These are phyloP conservation scores for Cavia aperea DNA, from an alignment of 2,113 vertebrate genomes.

Conservation along the genomic window DNA sequence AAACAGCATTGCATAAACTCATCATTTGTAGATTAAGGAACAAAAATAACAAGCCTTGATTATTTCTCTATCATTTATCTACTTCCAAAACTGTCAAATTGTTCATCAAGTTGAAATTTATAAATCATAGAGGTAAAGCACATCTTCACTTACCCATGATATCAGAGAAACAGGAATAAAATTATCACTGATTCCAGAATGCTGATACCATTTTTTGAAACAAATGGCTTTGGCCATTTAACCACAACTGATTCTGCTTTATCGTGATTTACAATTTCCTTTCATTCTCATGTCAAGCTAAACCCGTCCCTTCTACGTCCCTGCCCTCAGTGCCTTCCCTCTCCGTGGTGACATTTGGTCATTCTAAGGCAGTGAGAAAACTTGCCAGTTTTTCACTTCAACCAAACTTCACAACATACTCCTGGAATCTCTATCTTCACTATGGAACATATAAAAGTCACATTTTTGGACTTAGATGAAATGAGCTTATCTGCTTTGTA, in stretches of 20 bases:
- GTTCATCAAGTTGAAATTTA: neutral
- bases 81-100: neutral
- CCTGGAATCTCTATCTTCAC: neutral
- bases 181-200: neutral
- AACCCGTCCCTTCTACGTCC: rapidly evolving
- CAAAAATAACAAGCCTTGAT: neutral
- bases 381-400: neutral
- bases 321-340: rapidly evolving
- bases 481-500: neutral
- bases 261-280: neutral
- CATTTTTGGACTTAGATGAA: neutral
- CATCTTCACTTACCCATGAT: neutral
- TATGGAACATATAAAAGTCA: neutral
- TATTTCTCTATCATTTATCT: neutral
- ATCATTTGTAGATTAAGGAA: slow-evolving; percentile 32
- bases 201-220: neutral
- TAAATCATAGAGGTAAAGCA: neutral
- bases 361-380: neutral
- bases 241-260: neutral
- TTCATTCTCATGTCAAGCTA: neutral
- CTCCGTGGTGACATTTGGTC: neutral
- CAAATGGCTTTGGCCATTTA: neutral
- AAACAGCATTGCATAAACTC: neutral
- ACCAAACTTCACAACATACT: neutral
- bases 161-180: neutral